These are phyloP conservation scores for Cerceris rybyensis DNA, from an alignment of 2,888 invertebrate genomes.

Conservation along the genomic window DNA sequence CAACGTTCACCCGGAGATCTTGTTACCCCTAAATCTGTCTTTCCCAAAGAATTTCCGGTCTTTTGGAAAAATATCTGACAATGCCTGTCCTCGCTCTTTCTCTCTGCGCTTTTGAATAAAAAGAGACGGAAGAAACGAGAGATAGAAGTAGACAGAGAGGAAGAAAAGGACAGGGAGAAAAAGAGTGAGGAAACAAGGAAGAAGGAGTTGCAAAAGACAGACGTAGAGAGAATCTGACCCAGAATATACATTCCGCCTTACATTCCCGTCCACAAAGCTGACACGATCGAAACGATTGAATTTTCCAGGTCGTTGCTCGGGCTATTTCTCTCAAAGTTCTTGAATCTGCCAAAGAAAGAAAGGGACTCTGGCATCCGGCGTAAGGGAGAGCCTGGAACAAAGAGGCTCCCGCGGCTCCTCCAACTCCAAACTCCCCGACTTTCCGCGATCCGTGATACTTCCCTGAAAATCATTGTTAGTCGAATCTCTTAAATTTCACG, in stretches of 20 bases:
- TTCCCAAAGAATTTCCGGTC: no score
- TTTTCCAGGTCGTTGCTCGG: slow-evolving; percentile 55
- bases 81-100: no score
- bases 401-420: slow-evolving; percentile 21
- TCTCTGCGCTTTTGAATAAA: no score
- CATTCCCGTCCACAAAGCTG: slow-evolving; percentile 18
- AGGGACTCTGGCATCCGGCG: slow-evolving; percentile 7
- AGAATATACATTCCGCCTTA: slow-evolving; percentile 27
- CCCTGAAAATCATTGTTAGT: slow-evolving; percentile 46
- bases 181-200: no score
- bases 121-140: no score
- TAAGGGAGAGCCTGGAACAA: slow-evolving; percentile 41
- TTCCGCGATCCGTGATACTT: slow-evolving; percentile 22
- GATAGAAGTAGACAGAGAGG: no score
- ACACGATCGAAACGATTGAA: slow-evolving; percentile 61
- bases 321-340: slow-evolving; percentile 57
- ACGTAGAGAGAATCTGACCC: slow-evolving; percentile 10
- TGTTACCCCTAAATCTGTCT: no score
- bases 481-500: slow-evolving; percentile 49
- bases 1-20: no score
- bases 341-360: slow-evolving; percentile 26
- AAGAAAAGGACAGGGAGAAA: no score
- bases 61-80: no score
- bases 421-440: slow-evolving; percentile 38
- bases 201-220: no score